A percentile compares a stretch with the other conserved stretches of the same genome.
Evolutionary conservation across 2,113 vertebrate genomes (phyloP).

Genomic region (Triplophysa siluroides): DNA sequence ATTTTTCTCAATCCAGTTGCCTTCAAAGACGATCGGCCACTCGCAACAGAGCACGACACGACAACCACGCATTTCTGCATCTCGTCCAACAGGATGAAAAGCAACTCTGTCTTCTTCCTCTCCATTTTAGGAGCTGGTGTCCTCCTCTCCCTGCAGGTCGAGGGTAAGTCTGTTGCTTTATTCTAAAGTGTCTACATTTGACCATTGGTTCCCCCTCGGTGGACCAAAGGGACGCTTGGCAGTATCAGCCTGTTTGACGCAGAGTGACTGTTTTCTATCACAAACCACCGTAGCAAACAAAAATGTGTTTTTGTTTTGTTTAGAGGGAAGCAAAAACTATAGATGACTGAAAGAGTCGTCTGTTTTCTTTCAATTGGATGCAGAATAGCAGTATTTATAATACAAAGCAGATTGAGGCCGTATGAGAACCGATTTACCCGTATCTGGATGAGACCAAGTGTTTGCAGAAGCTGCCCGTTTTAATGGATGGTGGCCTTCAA

Average conservation of each 20-base stretch:
- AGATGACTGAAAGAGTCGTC: constrained; percentile 8
- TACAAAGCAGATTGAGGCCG: constrained; percentile 4
- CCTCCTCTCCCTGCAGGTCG: constrained; percentile 11
- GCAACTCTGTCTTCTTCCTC: constrained; percentile 15
- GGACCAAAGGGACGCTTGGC: neutral
- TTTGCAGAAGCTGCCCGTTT: constrained; percentile 14
- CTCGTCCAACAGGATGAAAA: constrained; percentile 38
- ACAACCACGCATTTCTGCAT: neutral
- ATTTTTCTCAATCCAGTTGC: neutral
- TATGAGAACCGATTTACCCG: neutral
- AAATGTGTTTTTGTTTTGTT: constrained; percentile 30
- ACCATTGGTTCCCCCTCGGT: neutral
- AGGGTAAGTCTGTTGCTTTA: constrained; percentile 49
- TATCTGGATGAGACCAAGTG: constrained; percentile 28
- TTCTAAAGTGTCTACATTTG: constrained; percentile 7
- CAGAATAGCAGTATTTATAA: constrained; percentile 29
- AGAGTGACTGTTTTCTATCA: constrained; percentile 23
- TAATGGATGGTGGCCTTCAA: constrained; percentile 38
- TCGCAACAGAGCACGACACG: neutral
- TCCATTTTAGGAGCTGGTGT: constrained; percentile 41
- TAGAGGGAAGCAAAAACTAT: neutral
- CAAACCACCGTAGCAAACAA: neutral
- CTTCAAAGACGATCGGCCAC: neutral
- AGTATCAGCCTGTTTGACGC: neutral
- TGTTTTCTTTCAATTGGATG: constrained; percentile 20